Evolutionary conservation across 2,797 vertebrate genomes (phyloP).

Genomic region (Sebastes matsubarae): DNA sequence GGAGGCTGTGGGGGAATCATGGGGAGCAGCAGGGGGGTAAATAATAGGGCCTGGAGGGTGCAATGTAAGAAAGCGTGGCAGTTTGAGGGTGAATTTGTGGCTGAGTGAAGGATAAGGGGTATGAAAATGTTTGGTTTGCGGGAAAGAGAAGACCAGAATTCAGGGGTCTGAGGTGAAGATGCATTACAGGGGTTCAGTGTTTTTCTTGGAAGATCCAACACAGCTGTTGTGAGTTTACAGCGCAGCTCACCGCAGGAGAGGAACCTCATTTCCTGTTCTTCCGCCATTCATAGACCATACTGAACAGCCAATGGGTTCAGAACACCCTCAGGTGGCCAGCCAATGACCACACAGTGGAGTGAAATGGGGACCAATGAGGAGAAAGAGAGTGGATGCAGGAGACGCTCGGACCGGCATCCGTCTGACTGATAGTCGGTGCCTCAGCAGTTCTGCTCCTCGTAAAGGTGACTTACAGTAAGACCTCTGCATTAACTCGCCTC

Average conservation of each 20-base stretch:
- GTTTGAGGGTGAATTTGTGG: slow-evolving; percentile 13
- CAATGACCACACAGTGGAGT: slow-evolving; percentile 26
- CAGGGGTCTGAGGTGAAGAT: slow-evolving; percentile 13
- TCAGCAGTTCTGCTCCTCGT: slow-evolving; percentile 9
- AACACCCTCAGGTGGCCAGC: slow-evolving; percentile 5
- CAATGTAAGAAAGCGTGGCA: neutral
- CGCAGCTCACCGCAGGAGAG: slow-evolving; percentile 53
- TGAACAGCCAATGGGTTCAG: slow-evolving; percentile 27
- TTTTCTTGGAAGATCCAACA: slow-evolving; percentile 49
- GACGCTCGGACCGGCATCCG: neutral
- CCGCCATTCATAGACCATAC: slow-evolving; percentile 20
- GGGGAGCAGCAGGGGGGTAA: slow-evolving; percentile 18
- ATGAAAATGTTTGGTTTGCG: slow-evolving; percentile 36
- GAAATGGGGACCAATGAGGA: slow-evolving; percentile 2
- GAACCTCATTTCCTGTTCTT: slow-evolving; percentile 64
- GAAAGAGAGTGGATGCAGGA: neutral
- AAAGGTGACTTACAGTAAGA: slow-evolving; percentile 28
- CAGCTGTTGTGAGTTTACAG: slow-evolving; percentile 73
- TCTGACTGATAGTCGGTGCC: slow-evolving; percentile 1
- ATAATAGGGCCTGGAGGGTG: slow-evolving; percentile 19
- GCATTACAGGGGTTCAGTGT: slow-evolving; percentile 20
- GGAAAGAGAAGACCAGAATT: slow-evolving; percentile 11
- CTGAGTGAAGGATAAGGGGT: slow-evolving; percentile 4
- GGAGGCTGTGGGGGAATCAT: neutral
- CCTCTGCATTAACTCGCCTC: neutral